Base-by-base conservation (phyloP, 2,113 vertebrate species). In the Catharus bicknelli region DNA sequence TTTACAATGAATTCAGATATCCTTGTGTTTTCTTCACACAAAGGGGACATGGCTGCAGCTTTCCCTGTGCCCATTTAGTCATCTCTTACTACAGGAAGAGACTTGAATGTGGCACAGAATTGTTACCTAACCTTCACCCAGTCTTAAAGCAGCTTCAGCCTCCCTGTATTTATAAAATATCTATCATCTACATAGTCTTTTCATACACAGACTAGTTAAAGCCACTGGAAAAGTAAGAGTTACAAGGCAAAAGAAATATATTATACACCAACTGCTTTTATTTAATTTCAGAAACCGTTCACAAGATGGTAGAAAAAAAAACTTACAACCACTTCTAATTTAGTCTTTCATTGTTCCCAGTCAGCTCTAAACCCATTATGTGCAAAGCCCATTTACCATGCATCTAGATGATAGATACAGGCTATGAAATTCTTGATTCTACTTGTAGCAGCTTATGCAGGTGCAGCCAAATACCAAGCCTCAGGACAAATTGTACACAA, bases 341-440 rank as follows among this genome's bases (percentile, higher is more conserved):
- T 90, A 90, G 68, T 95, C 95, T 96, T 91, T 96, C 97, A 97
- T 97, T 97, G 97, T 98, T 97, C 96, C 96, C 96, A 95, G 93
- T 97, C 97, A 94, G 96, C 97, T 97, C 97, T 97, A 96, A 97
- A 97, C 97, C 97, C 97, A 94, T 70, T 95, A 95, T 98, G 97
- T 98, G 97, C 97, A 96, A 97, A 97, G 97, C 97, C 97, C 97
- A 95, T 96, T 97, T 97, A 97, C 98, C 98, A 99, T 98, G 98
- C 99, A 99, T 98, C 98, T 98, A 98, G 97, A 97, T 97, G 97
- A 98, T 96, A 98, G 98, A 98, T 97, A 98, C 98, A 98, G 98
- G 98, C 97, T 98, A 98, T 97, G 94, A 97, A 98, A 96, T 97
- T 98, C 95, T 98, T 97, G 97, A 98, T 97, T 98, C 97, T 98